These are phyloP conservation scores for Meandrina meandrites DNA, from an alignment of 92 coral and sea anemone species.

Conservation along the genomic window DNA sequence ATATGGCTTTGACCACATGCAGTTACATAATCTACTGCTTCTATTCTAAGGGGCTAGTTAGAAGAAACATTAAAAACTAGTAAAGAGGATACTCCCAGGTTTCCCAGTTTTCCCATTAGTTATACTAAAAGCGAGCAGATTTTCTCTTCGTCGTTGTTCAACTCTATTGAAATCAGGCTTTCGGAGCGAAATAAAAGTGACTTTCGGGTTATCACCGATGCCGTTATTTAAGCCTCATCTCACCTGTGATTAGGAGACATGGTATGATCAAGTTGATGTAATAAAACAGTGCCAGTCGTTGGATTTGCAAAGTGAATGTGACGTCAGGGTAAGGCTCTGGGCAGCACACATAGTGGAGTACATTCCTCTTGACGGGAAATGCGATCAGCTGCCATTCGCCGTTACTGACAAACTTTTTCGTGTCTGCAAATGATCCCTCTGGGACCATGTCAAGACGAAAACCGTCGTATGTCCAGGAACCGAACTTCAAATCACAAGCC, in stretches of 20 bases:
- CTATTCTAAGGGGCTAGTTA: too few species aligned
- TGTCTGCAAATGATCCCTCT: conserved; percentile 63
- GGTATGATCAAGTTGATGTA: conserved; percentile 86
- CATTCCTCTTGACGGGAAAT: conserved; percentile 72
- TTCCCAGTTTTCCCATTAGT: too few species aligned
- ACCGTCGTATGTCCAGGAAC: conserved; percentile 91
- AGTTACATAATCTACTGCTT: too few species aligned
- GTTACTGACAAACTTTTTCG: conserved; percentile 74
- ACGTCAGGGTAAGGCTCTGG: conserved; percentile 93
- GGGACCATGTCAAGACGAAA: conserved; percentile 72
- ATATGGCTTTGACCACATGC: too few species aligned
- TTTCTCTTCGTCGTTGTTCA: too few species aligned
- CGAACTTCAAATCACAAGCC: conserved; percentile 83
- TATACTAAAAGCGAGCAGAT: too few species aligned
- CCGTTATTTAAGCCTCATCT: not conserved
- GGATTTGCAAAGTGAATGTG: conserved; percentile 77
- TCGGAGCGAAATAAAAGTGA: too few species aligned
- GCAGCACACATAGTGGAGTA: conserved; percentile 74
- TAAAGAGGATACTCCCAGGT: too few species aligned
- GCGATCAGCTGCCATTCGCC: conserved; percentile 87
- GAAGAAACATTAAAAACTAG: too few species aligned
- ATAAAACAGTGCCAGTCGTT: conserved; percentile 73
- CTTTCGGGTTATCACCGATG: too few species aligned
- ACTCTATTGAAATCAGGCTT: too few species aligned
- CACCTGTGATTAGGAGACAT: conserved; percentile 83